Base-by-base conservation (phyloP, 2,888 invertebrate genomes). In the Onthophagus sagittarius region DNA sequence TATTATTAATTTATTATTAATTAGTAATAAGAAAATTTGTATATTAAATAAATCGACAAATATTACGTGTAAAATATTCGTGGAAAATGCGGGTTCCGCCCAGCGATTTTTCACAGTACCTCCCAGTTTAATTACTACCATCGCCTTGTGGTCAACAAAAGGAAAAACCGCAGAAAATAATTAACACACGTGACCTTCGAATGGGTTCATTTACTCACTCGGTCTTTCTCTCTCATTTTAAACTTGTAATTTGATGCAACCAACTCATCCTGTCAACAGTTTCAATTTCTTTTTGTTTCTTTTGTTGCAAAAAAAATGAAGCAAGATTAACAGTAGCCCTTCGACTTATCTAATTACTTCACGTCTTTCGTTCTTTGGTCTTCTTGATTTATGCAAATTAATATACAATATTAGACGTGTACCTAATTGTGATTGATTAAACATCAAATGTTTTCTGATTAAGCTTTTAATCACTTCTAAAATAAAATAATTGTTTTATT, bases 181-280 rank as follows among this genome's bases (percentile, higher is more conserved):
- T 53, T 53, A 53, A 53, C 39, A 11, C 39, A 53, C 39, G 39
- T 53, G 39, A 67, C 67, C 67, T 67, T 67, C 67, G 23, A 67
- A 23, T 23, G 23, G 32, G 67, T 67, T 67, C 67, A 67, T 67
- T 67, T 67, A 67, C 67, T 53, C 39, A 23, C n/a, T 23, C 23
- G 1, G 1, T 23, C 23, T 23, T 23, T 23, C 23, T 23, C 23
- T 23, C 23, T 23, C 23, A 2, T 3, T 23, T 23, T 23, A 23
- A 23, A 32, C 23, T 15, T 31, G 32, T 67, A 67, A 67, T 67
- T 67, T 23, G 67, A 31, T n/a, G 67, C 32, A 67, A 67, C 32
- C 15, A 67, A 67, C 67, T 67, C 64, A 23, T 23, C 15, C 67
- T 67, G 67, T 67, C 67, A 67, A 32, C 67, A 23, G n/a, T 23